Evolutionary conservation across 2,113 vertebrate species (phyloP), one percentile per base, ranked within the genome.

Genomic region (Chauna torquata): DNA sequence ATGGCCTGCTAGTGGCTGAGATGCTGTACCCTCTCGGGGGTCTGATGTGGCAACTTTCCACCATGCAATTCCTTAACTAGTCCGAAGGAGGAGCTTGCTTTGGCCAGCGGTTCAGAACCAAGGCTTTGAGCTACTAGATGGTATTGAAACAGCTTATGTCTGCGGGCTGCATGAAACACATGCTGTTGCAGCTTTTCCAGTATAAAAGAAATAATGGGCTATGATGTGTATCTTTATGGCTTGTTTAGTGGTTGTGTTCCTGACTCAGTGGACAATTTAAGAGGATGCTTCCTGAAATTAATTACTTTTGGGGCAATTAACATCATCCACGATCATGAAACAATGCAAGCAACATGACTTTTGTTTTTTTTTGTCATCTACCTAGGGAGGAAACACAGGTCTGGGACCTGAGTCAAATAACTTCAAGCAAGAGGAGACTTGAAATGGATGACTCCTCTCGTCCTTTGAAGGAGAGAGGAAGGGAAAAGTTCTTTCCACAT

Each of bases 281-380:
- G 52, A 55, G 44, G 71, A 71, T 76, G n/a, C 36, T 95, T 92
- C 84, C 89, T 96, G 70, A 90, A 96, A 87, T 64, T 50, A 79
- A 91, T 92, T 91, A 85, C 65, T 91, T 68, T 94, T 7, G 61
- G 36, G 81, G 61, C 65, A 95, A 61, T 96, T 96, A 94, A 57
- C 65, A 25, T 92, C n/a, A 91, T 75, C 65, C 38, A 16, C 36
- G 81, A 55, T 78, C 24, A 27, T 36, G 65, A 87, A 86, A 72
- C 57, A 94, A 55, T 45, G 77, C 9, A 61, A 92, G 19, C 42
- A 89, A 49, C 76, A 71, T 82, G 72, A 40, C 34, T 92, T n/a
- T 38, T 95, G 86, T 1, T 68, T 96, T 96, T 92, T 96, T 96
- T 92, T 96, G 77, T 95, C 70, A 65, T 84, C 58, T 92, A 17